These are phyloP conservation scores for Enhydra lutris DNA, from an alignment of 2,113 vertebrate genomes.

Conservation along the genomic window DNA sequence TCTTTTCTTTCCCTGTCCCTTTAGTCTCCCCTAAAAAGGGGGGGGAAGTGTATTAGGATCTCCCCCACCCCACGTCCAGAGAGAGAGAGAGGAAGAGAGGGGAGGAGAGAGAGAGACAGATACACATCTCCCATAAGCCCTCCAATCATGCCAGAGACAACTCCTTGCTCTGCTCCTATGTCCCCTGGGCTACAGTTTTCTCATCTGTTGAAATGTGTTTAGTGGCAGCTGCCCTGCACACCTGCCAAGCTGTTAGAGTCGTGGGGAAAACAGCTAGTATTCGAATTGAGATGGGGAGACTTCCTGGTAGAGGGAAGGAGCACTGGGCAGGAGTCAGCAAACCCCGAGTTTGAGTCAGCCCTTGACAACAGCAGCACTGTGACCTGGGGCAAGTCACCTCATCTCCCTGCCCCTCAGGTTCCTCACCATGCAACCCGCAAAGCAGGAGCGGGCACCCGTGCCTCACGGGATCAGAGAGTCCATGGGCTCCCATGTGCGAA, in stretches of 20 bases:
- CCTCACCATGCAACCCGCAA: not conserved
- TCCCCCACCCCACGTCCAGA: not conserved
- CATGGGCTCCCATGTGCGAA: rapidly evolving
- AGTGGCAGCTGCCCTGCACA: not conserved
- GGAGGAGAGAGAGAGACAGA: not conserved
- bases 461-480: not conserved
- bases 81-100: not conserved
- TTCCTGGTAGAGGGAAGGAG: not conserved
- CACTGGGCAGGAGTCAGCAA: not conserved
- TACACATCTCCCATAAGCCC: not conserved
- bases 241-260: not conserved
- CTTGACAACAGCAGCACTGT: no score
- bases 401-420: not conserved
- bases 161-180: not conserved
- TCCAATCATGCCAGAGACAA: not conserved
- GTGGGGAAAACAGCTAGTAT: not conserved
- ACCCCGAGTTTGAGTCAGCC: no score
- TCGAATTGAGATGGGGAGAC: not conserved
- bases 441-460: not conserved
- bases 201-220: not conserved
- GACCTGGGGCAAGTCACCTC: not conserved
- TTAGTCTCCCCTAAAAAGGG: not conserved
- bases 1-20: not conserved
- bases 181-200: not conserved
- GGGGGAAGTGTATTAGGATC: not conserved